Evolutionary conservation across 53 echinoderm and acorn worm genomes (phyloP).

Genomic region (Echinometra lucunter): DNA sequence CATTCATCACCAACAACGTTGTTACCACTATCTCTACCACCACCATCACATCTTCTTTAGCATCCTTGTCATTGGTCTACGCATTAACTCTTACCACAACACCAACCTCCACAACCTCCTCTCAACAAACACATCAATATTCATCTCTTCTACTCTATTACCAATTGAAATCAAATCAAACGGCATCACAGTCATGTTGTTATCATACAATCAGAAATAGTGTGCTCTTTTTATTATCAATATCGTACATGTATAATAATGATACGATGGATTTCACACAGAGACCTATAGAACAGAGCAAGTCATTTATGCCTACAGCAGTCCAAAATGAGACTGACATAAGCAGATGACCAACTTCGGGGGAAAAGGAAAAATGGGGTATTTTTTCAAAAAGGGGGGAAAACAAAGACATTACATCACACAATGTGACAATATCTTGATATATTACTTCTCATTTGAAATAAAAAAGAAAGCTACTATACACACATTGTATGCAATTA

Average conservation of each 20-base stretch:
- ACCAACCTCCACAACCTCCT: neutral
- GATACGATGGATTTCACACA: slow-evolving; percentile 66
- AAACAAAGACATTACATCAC: slow-evolving; percentile 59
- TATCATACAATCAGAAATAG: slow-evolving; percentile 75
- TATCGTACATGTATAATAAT: slow-evolving; percentile 69
- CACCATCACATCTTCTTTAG: neutral
- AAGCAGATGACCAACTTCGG: slow-evolving; percentile 40
- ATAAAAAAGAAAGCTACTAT: slow-evolving; percentile 46
- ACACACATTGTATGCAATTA: slow-evolving; percentile 48
- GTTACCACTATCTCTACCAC: neutral
- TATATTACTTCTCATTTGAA: slow-evolving; percentile 58
- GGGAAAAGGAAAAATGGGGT: neutral
- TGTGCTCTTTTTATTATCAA: slow-evolving; percentile 69
- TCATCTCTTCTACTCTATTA: neutral
- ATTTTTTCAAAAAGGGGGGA: neutral
- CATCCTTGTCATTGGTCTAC: neutral
- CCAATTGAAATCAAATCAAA: neutral
- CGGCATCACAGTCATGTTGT: neutral
- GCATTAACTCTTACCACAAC: neutral
- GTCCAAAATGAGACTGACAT: slow-evolving; percentile 38
- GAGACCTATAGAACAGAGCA: slow-evolving; percentile 19
- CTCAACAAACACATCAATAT: neutral
- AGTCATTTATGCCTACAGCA: neutral
- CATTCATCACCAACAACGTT: neutral
- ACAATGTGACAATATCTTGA: slow-evolving; percentile 56